These are phyloP conservation scores for Biston betularia DNA, from an alignment of 2,888 invertebrate genomes.

Conservation along the genomic window DNA sequence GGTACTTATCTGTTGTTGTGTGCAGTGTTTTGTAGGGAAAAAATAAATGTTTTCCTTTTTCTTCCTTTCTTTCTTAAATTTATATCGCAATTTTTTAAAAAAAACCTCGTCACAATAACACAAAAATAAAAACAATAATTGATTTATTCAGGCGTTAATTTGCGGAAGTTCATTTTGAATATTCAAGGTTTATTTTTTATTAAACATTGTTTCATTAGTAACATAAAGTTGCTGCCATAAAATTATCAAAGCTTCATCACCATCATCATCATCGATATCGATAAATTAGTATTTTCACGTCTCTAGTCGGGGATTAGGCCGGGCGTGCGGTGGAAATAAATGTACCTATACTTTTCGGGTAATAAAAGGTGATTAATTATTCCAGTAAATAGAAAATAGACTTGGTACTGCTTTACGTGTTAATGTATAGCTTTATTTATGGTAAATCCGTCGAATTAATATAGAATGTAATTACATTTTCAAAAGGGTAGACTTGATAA, in stretches of 20 bases:
- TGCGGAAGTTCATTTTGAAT: too few species aligned
- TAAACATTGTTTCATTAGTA: too few species aligned
- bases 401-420: conserved; percentile 21
- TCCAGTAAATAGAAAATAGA: conserved; percentile 20
- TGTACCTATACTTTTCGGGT: conserved; percentile 32
- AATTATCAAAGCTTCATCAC: not conserved
- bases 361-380: conserved; percentile 36
- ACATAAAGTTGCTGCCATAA: not conserved
- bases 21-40: too few species aligned
- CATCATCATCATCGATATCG: conserved; percentile 10
- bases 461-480: not conserved
- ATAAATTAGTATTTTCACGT: conserved; percentile 7
- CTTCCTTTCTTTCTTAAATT: too few species aligned
- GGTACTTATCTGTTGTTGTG: too few species aligned
- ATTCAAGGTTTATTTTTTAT: too few species aligned
- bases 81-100: too few species aligned
- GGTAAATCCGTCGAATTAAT: conserved; percentile 11
- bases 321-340: conserved; percentile 34
- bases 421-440: conserved; percentile 18
- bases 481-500: not conserved
- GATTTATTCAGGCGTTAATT: too few species aligned
- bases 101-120: too few species aligned
- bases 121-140: too few species aligned
- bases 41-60: too few species aligned
- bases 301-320: conserved; percentile 23